Conservation (phyloP, 2,113 vertebrate genomes). For the Clarias magur region DNA sequence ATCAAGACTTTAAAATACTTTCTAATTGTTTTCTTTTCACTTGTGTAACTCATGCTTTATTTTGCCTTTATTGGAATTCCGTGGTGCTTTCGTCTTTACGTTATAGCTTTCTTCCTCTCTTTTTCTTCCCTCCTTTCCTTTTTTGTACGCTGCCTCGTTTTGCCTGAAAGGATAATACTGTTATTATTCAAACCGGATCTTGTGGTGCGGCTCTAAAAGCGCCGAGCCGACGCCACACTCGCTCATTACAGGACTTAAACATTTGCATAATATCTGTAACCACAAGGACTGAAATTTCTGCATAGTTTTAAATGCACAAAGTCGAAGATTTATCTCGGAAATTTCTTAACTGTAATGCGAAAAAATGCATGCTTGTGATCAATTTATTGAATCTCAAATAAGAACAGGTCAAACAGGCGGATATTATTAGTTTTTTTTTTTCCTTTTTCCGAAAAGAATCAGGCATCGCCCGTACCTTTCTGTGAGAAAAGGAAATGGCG, state of each 20-base stretch:
- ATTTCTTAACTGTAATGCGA: neutral
- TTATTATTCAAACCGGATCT: slow-evolving; percentile 11
- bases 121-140: neutral
- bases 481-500: slow-evolving; percentile 29
- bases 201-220: neutral
- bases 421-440: slow-evolving; percentile 21
- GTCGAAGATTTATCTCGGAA: neutral
- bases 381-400: neutral
- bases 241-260: neutral
- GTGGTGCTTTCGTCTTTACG: slow-evolving; percentile 1
- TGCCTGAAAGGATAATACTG: neutral
- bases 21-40: slow-evolving; percentile 1
- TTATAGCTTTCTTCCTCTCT: neutral
- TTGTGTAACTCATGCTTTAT: neutral
- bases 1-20: neutral
- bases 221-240: neutral
- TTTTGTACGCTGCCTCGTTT: neutral
- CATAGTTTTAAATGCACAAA: neutral
- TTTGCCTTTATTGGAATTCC: neutral
- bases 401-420: slow-evolving; percentile 1
- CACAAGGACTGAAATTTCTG: neutral
- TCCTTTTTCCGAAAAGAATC: neutral
- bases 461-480: slow-evolving; percentile 2
- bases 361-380: neutral
- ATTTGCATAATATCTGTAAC: slow-evolving; percentile 25